phyloP scores from a whole-genome alignment of 2,113 vertebrate species.

The Nerophis lumbriciformis region DNA sequence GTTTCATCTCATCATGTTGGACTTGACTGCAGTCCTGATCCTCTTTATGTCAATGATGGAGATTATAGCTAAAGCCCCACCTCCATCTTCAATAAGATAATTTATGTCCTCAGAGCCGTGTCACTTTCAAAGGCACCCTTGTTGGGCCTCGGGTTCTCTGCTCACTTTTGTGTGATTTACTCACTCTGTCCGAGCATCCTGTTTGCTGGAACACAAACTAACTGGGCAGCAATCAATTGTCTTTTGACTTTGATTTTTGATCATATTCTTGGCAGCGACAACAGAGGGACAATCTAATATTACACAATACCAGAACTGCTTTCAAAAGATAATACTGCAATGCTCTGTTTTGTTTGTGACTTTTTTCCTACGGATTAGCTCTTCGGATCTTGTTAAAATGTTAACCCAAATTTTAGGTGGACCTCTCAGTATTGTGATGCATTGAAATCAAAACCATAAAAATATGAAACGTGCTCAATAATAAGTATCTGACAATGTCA shows the following conservation, averaged over 20 bases:
- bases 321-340: too few relatives aligned
- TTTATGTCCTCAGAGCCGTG: conserved; percentile 47
- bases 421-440: too few relatives aligned
- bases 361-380: too few relatives aligned
- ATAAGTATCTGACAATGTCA: too few relatives aligned
- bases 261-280: not conserved
- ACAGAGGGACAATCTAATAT: not conserved
- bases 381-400: too few relatives aligned
- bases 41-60: conserved; percentile 66
- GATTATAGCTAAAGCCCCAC: conserved; percentile 60
- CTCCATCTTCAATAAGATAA: conserved; percentile 55
- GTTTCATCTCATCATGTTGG: conserved; percentile 54
- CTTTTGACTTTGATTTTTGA: conserved; percentile 2
- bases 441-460: too few relatives aligned
- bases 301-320: too few relatives aligned
- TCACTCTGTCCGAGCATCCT: not conserved
- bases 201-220: conserved; percentile 1
- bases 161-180: conserved; percentile 5
- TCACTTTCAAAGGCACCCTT: conserved; percentile 45
- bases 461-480: too few relatives aligned
- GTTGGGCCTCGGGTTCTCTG: conserved; percentile 13
- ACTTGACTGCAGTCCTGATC: conserved; percentile 57
- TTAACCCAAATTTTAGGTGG: too few relatives aligned
- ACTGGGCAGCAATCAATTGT: conserved; percentile 9
- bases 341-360: too few relatives aligned